Evolutionary conservation across 2,888 invertebrate species (phyloP).

Genomic region (Tenthredo livida): DNA sequence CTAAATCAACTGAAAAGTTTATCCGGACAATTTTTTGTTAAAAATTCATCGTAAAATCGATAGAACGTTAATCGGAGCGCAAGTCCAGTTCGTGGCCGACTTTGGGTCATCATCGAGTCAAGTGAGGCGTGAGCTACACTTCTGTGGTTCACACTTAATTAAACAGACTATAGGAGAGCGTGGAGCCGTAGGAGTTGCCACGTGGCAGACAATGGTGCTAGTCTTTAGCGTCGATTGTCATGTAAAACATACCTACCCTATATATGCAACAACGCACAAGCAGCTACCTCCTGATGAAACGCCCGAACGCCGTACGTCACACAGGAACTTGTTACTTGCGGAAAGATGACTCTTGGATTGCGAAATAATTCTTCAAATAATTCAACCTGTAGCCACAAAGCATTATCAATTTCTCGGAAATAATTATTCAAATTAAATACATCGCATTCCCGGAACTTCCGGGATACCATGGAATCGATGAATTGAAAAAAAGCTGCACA

Average conservation of each 20-base stretch:
- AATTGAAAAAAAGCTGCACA: background rate
- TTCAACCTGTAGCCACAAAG: background rate
- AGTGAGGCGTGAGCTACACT: conserved; percentile 76
- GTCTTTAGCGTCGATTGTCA: conserved; percentile 78
- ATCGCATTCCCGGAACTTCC: background rate
- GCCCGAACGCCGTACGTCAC: background rate
- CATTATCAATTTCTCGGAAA: background rate
- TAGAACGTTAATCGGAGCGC: conserved; percentile 8
- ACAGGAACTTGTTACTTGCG: conserved; percentile 23
- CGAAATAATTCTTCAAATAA: conserved; percentile 18
- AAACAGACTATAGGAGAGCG: conserved; percentile 75
- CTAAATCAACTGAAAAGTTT: background rate
- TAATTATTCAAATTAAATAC: background rate
- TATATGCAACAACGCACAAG: conserved; percentile 65
- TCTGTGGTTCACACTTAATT: conserved; percentile 79
- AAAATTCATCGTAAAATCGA: background rate
- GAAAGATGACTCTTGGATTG: background rate
- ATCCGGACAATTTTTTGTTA: background rate
- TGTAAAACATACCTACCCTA: conserved; percentile 75
- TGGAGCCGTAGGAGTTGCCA: conserved; percentile 67
- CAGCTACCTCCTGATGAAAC: conserved; percentile 40
- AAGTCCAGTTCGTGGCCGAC: conserved; percentile 41
- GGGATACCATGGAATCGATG: background rate
- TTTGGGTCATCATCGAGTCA: conserved; percentile 74
- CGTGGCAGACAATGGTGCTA: conserved; percentile 77